Conservation (phyloP, 2,113 vertebrate species). For the Notarius lentiginosus region DNA sequence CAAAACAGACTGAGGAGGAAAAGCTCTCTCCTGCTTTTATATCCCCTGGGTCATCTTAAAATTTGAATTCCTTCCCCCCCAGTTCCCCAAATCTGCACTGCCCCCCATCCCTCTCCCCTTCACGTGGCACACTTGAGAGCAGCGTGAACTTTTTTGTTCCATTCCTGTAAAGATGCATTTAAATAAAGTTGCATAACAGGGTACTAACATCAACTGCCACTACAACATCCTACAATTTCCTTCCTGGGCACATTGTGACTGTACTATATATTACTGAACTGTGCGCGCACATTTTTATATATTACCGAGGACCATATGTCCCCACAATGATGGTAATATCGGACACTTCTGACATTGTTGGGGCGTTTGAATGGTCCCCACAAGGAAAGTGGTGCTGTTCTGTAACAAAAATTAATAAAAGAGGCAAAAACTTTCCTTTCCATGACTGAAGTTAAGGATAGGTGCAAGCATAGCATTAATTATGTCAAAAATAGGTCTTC, state of each 20-base stretch:
- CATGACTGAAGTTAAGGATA: too few species aligned
- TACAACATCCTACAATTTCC: constrained; percentile 44
- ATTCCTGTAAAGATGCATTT: constrained; percentile 8
- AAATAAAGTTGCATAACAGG: constrained; percentile 30
- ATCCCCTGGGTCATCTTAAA: constrained; percentile 14
- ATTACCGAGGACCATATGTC: too few species aligned
- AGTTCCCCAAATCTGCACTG: not conserved
- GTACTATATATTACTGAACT: not conserved
- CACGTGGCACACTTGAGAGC: not conserved
- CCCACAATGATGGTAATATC: too few species aligned
- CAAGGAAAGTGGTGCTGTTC: too few species aligned
- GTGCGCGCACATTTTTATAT: not conserved
- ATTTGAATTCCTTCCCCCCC: not conserved
- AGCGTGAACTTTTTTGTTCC: not conserved
- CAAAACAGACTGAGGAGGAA: constrained; percentile 12
- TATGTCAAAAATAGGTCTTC: too few species aligned
- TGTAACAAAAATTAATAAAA: too few species aligned
- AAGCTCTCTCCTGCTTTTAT: constrained; percentile 15
- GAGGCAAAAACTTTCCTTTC: too few species aligned
- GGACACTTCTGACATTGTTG: too few species aligned
- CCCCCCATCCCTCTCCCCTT: not conserved
- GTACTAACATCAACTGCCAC: constrained; percentile 22
- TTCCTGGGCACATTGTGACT: constrained; percentile 15
- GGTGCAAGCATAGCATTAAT: too few species aligned
- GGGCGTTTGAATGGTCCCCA: too few species aligned